phyloP scores from a whole-genome alignment of 2,113 vertebrate species.

The Lepus timidus region DNA sequence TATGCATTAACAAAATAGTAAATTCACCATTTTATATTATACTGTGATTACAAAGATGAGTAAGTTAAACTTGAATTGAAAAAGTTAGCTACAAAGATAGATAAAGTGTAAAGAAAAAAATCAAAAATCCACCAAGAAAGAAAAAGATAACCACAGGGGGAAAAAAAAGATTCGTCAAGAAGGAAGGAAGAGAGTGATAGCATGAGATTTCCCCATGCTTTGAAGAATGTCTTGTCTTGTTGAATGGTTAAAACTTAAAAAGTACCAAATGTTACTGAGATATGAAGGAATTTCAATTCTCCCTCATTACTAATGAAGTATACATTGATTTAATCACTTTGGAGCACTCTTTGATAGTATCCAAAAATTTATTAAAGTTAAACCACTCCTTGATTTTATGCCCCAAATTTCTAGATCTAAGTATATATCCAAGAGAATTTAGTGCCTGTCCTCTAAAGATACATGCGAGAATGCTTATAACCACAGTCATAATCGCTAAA shows the following conservation, averaged over 20 bases:
- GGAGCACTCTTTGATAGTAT: not conserved
- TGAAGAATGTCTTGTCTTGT: slow-evolving; percentile 14
- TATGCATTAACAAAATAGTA: not conserved
- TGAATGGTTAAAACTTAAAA: not conserved
- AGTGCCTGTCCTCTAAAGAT: not conserved
- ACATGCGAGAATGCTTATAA: not conserved
- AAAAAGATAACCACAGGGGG: not conserved
- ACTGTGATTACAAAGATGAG: slow-evolving; percentile 21
- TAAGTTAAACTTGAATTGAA: not conserved
- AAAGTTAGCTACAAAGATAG: not conserved
- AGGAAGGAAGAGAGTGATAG: not conserved
- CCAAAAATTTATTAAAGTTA: not conserved
- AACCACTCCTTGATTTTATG: not conserved
- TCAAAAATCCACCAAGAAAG: not conserved
- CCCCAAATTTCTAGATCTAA: not conserved
- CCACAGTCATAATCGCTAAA: not conserved
- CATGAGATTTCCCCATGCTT: not conserved
- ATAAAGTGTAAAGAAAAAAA: not conserved
- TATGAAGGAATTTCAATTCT: not conserved
- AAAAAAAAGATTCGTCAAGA: not conserved
- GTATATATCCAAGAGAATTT: not conserved
- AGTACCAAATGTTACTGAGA: not conserved
- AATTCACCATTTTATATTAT: not conserved
- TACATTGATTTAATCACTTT: slow-evolving; percentile 7
- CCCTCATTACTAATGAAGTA: not conserved